Evolutionary conservation across 2,113 vertebrate species (phyloP).

Genomic region (Ophiodon elongatus): DNA sequence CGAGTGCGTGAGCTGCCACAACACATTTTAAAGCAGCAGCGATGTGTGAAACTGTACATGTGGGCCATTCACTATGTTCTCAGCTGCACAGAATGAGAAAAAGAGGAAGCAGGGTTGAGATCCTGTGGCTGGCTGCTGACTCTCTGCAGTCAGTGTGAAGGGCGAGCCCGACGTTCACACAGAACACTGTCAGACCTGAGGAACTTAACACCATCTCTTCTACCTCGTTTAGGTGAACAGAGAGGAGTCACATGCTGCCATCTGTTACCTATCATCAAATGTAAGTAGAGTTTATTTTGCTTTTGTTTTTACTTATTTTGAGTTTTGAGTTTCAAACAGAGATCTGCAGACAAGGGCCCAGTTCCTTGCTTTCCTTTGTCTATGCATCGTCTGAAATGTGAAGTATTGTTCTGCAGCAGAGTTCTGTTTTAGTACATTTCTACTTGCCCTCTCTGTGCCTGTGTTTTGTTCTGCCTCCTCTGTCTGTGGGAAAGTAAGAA

Average conservation of each 20-base stretch:
- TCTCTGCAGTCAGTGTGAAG: conserved; percentile 12
- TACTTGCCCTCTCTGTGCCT: not conserved
- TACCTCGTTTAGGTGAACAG: not conserved
- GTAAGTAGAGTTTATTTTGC: conserved; percentile 47
- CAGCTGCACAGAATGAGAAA: conserved; percentile 36
- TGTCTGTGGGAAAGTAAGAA: conserved; percentile 53
- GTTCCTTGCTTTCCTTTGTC: not conserved
- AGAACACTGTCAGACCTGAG: conserved; percentile 4
- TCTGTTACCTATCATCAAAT: not conserved
- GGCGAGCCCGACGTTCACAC: not conserved
- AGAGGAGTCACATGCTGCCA: not conserved
- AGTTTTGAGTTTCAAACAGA: not conserved
- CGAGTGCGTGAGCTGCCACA: not conserved
- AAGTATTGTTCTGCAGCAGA: not conserved
- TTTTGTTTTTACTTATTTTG: no score
- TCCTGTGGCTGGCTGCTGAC: conserved; percentile 18
- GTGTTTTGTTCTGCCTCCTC: not conserved
- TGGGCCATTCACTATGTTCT: not conserved
- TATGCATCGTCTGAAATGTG: not conserved
- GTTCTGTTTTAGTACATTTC: not conserved
- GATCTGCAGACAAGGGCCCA: not conserved
- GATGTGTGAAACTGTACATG: conserved; percentile 34
- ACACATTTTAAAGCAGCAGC: not conserved
- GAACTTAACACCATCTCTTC: not conserved
- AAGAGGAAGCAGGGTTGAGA: conserved; percentile 73